These are phyloP conservation scores for Rhincodon typus DNA, from an alignment of 2,797 vertebrate species.

Conservation along the genomic window DNA sequence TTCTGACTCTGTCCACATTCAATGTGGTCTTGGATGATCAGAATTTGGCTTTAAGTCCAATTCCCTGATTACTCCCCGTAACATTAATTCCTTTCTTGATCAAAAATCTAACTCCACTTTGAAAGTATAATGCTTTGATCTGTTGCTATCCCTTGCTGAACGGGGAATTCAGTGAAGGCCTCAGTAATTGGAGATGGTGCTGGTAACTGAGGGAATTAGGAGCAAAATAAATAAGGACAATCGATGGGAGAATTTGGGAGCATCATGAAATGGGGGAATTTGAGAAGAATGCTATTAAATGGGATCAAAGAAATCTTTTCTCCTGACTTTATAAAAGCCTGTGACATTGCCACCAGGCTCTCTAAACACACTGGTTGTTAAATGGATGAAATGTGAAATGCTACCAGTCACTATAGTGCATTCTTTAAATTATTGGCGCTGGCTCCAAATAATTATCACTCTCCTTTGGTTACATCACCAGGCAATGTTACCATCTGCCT, in stretches of 20 bases:
- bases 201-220: neutral
- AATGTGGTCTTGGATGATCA: too few species aligned
- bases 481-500: neutral
- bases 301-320: neutral
- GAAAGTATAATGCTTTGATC: too few species aligned
- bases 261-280: neutral
- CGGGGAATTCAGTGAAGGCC: neutral
- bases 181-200: neutral
- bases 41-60: too few species aligned
- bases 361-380: neutral
- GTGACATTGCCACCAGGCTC: neutral
- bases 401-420: neutral
- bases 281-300: neutral
- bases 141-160: too few species aligned
- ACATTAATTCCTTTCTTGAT: too few species aligned
- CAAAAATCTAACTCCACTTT: too few species aligned
- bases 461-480: neutral
- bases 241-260: too few species aligned
- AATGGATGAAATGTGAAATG: neutral
- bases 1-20: too few species aligned
- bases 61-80: too few species aligned
- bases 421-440: neutral
- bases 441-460: neutral
- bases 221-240: too few species aligned
- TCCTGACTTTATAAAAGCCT: neutral